Evolutionary conservation across 1,140 invertebrate genomes (phyloP), one percentile per base, ranked within the genome.

Genomic region (Asbolus verrucosus): DNA sequence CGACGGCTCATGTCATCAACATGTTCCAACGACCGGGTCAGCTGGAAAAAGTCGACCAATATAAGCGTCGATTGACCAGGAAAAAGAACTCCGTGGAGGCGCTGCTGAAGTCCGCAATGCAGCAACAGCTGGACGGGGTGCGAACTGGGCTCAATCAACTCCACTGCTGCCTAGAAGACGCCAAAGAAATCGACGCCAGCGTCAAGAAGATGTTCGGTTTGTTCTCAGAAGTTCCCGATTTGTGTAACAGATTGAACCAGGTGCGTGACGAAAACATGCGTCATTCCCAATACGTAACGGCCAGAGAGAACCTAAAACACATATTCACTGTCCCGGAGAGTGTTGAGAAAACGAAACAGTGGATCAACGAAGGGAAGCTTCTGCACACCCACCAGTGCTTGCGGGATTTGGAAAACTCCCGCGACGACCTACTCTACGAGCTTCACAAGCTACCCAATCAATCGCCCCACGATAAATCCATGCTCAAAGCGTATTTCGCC

Each of bases 241-340:
- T 98, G 1, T 91, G 90, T 38, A 86, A 89, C 6, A 92, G 91
- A 31, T 81, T 99, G 5, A 91, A 92, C 78, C 87, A 91, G 43
- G 92, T 99, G 0, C 87, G 94, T 30, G 92, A 95, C 70, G 97
- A 99, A 82, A 98, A 98, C 81, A 92, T 92, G 71, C 88, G 91
- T 13, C 95, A 99, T 82, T 95, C 93, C 0, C 93, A 99, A 82
- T 97, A 98, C 81, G 95, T 95, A 0, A 97, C 97, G 6, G 97
- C 97, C 1, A 96, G 97, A 86, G 97, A 99, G 79, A 99, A 99
- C 82, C 84, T 99, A 2, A 98, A 98, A 80, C 96, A 99, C 78
- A 97, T 99, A 66, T 98, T 99, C 76, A 98, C 95, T 39, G 96
- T 99, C 0, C 96, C 95, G 6, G 95, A 98, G 79, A 98, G 94